phyloP scores from a whole-genome alignment of 1,140 invertebrate species.

The Zaprionus ornatus region DNA sequence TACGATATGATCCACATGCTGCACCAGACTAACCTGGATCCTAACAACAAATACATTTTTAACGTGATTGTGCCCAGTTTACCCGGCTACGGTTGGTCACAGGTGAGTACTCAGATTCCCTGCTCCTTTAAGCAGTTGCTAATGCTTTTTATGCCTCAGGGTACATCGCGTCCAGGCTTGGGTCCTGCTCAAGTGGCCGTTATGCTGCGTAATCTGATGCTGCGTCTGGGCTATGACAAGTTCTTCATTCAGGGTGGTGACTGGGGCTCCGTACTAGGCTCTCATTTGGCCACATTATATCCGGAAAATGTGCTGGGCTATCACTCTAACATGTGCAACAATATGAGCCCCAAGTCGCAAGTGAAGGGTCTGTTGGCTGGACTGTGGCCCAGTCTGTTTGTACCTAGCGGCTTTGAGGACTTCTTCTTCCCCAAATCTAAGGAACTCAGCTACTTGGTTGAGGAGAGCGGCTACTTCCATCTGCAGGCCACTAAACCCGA shows the following conservation, averaged over 20 bases:
- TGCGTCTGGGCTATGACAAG: constrained; percentile 89
- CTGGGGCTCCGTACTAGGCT: constrained; percentile 88
- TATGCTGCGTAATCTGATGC: constrained; percentile 93
- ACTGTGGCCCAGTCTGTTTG: constrained; percentile 85
- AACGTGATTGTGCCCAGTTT: constrained; percentile 92
- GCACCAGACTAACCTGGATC: constrained; percentile 85
- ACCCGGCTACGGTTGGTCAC: constrained; percentile 91
- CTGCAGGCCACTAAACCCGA: constrained; percentile 96
- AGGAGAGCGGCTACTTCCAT: constrained; percentile 92
- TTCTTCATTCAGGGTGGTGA: constrained; percentile 94
- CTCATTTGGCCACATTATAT: constrained; percentile 88
- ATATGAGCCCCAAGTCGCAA: constrained; percentile 51
- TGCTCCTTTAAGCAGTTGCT: no score
- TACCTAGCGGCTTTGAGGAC: constrained; percentile 85
- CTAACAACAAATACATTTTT: constrained; percentile 87
- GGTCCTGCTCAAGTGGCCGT: constrained; percentile 87
- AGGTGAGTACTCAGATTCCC: constrained; percentile 52
- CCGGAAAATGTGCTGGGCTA: constrained; percentile 87
- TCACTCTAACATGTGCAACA: constrained; percentile 88
- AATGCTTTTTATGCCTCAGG: constrained; percentile 49
- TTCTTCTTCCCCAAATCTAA: constrained; percentile 88
- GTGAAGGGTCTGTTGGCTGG: constrained; percentile 83
- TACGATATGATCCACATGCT: constrained; percentile 90
- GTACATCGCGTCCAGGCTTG: constrained; percentile 86
- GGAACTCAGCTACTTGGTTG: constrained; percentile 85